These are phyloP conservation scores for Danionella cerebrum DNA, from an alignment of 2,113 vertebrate genomes.

Conservation along the genomic window DNA sequence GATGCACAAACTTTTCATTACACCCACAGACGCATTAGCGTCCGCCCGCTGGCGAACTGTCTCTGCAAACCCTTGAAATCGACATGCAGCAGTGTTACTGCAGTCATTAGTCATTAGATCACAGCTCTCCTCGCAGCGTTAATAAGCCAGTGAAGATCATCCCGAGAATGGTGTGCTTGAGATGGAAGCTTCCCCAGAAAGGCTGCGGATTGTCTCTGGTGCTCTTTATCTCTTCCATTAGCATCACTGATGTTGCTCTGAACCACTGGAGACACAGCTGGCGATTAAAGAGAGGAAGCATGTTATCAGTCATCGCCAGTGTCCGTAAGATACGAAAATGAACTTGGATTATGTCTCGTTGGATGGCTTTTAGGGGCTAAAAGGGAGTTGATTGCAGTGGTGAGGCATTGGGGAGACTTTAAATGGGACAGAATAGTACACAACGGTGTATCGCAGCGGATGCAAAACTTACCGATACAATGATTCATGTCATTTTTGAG, in stretches of 20 bases:
- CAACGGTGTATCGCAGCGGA: no score
- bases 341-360: no score
- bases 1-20: conserved; percentile 24
- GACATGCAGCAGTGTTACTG: neutral
- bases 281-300: conserved; percentile 26
- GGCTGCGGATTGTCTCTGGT: neutral
- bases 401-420: no score
- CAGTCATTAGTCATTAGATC: conserved; percentile 13
- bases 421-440: no score
- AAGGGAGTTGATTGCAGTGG: no score
- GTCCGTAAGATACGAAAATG: neutral
- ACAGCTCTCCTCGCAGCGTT: conserved; percentile 1
- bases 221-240: conserved; percentile 8
- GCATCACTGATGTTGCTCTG: neutral
- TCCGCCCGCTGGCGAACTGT: neutral
- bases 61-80: neutral
- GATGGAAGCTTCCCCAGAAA: conserved; percentile 1
- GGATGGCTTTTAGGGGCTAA: no score
- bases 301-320: conserved; percentile 19
- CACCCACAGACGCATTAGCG: conserved; percentile 1
- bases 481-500: no score
- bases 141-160: conserved; percentile 17
- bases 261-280: conserved; percentile 8
- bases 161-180: neutral
- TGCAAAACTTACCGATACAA: no score